Evolutionary conservation across 2,797 vertebrate genomes (phyloP).

Genomic region (Notolabrus celidotus): DNA sequence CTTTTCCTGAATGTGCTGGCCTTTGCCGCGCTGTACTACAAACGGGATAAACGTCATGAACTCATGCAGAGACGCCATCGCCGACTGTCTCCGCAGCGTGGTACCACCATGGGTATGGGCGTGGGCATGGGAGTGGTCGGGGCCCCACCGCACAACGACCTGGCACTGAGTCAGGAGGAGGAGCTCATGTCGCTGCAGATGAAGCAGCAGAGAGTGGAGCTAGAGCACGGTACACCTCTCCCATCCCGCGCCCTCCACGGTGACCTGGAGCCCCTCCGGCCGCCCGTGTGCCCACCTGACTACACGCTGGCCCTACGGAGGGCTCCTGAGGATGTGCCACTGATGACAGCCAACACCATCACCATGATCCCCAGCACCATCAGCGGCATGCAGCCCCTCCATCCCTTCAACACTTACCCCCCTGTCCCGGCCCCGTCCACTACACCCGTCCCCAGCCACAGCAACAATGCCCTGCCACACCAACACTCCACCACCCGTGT

Average conservation of each 20-base stretch:
- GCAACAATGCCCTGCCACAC: constrained; percentile 94
- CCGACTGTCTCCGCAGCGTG: constrained; percentile 86
- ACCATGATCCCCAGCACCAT: constrained; percentile 93
- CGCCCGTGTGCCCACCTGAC: constrained; percentile 91
- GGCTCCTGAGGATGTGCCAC: constrained; percentile 92
- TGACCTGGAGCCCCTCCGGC: constrained; percentile 88
- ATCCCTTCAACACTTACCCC: constrained; percentile 93
- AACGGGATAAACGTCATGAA: constrained; percentile 93
- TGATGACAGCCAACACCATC: constrained; percentile 91
- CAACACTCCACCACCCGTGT: constrained; percentile 96
- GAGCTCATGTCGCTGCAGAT: constrained; percentile 95
- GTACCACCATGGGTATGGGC: constrained; percentile 79
- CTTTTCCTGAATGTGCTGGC: constrained; percentile 95
- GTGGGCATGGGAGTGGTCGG: constrained; percentile 81
- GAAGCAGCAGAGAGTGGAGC: constrained; percentile 88
- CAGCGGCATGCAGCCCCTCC: constrained; percentile 90
- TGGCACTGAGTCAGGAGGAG: constrained; percentile 90
- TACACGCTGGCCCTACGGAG: constrained; percentile 93
- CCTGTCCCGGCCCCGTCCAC: constrained; percentile 83
- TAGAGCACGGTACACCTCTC: constrained; percentile 85
- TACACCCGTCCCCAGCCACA: constrained; percentile 84
- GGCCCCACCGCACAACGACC: constrained; percentile 88
- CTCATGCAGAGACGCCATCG: constrained; percentile 88
- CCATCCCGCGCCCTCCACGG: constrained; percentile 84
- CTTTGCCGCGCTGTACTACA: constrained; percentile 95